Evolutionary conservation across 2,113 vertebrate genomes (phyloP).

Genomic region (Petroica traversi): DNA sequence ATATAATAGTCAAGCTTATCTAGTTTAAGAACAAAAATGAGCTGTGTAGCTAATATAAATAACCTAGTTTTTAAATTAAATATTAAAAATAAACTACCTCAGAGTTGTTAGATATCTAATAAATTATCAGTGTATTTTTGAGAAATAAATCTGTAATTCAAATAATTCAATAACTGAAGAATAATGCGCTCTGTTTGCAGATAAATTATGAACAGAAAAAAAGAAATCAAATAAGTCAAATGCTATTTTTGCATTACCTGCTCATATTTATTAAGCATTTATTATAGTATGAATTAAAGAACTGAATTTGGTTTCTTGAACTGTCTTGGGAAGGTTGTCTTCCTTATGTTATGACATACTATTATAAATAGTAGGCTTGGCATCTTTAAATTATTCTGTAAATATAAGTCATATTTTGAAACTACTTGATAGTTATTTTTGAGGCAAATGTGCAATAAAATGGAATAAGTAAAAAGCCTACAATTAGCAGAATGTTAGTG

Average conservation of each 20-base stretch:
- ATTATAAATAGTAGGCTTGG: background rate
- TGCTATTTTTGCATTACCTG: background rate
- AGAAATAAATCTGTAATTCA: conserved; percentile 33
- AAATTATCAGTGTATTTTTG: background rate
- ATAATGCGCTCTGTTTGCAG: background rate
- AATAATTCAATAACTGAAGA: conserved; percentile 25
- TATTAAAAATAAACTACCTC: conserved; percentile 6
- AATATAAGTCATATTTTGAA: background rate
- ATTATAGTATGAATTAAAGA: conserved; percentile 13
- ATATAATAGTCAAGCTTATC: conserved; percentile 3
- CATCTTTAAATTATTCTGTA: background rate
- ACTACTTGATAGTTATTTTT: background rate
- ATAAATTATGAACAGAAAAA: conserved; percentile 26
- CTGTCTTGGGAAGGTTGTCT: background rate
- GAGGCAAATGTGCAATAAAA: conserved; percentile 5
- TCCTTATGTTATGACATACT: background rate
- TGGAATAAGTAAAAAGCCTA: background rate
- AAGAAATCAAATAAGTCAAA: background rate
- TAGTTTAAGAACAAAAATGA: conserved; percentile 26
- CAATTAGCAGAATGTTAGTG: background rate
- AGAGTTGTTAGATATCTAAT: background rate
- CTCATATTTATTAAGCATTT: background rate
- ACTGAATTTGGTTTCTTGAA: background rate
- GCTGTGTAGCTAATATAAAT: background rate
- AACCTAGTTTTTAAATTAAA: background rate